Conservation (phyloP, 2,113 vertebrate species). For the Empidonax alnorum region DNA sequence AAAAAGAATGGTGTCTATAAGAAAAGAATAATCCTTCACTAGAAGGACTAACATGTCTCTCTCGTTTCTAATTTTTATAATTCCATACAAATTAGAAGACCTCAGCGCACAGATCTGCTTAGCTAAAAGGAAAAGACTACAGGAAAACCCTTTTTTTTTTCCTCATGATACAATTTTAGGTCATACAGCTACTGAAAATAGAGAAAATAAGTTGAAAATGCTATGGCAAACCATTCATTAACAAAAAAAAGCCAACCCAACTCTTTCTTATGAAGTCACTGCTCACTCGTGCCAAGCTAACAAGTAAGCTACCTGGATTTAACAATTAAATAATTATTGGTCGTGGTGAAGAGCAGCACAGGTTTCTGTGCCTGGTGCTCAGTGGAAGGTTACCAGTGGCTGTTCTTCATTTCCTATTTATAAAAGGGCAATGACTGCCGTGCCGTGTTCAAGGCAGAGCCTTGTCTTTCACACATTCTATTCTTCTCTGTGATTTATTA, state of each 20-base stretch:
- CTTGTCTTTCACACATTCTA: not conserved
- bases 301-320: not conserved
- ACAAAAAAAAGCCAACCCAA: not conserved
- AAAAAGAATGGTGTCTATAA: not conserved
- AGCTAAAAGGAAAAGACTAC: not conserved
- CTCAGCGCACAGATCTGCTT: not conserved
- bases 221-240: constrained; percentile 16
- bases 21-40: not conserved
- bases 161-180: not conserved
- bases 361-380: not conserved
- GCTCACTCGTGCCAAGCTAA: not conserved
- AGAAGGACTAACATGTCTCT: not conserved
- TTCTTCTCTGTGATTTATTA: not conserved
- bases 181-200: constrained; percentile 60
- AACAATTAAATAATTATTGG: not conserved
- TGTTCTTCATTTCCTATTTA: not conserved
- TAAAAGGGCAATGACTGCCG: not conserved
- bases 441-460: not conserved
- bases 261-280: constrained; percentile 10
- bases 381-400: not conserved
- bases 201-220: constrained; percentile 63
- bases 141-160: constrained; percentile 6
- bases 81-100: constrained; percentile 48
- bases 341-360: not conserved
- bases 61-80: not conserved